Evolutionary conservation across 2,113 vertebrate species (phyloP).

Genomic region (Entomyzon cyanotis): DNA sequence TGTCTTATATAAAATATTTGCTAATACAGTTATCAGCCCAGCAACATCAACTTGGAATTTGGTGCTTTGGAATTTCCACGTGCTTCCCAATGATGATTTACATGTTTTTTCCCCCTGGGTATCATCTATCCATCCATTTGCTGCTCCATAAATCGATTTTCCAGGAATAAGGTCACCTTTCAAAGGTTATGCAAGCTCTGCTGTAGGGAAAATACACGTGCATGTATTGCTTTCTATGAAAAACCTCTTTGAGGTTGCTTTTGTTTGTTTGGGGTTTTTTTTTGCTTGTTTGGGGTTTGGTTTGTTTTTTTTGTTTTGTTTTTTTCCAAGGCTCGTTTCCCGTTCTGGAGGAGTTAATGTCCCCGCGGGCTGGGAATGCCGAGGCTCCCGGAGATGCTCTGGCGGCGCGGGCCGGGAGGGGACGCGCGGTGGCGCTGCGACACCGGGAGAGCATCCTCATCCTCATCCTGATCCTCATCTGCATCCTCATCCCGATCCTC

Average conservation of each 20-base stretch:
- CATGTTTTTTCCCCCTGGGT: neutral
- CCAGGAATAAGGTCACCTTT: neutral
- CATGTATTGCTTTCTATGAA: rapidly evolving
- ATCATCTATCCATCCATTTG: neutral
- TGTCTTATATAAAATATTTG: neutral
- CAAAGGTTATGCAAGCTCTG: neutral
- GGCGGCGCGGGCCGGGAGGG: neutral
- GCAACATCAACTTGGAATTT: neutral
- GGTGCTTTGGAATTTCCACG: neutral
- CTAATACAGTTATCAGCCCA: neutral
- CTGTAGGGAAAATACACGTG: rapidly evolving
- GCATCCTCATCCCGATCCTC: neutral
- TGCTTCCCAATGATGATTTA: neutral
- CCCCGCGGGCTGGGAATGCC: rapidly evolving
- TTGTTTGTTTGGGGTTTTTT: neutral
- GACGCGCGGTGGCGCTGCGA: conserved; percentile 64
- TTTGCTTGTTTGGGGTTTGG: too few species aligned
- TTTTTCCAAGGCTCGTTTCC: rapidly evolving
- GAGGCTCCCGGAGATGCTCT: rapidly evolving
- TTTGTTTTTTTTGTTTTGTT: neutral
- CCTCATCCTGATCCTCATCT: too few species aligned
- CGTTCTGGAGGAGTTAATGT: rapidly evolving
- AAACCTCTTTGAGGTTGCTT: neutral
- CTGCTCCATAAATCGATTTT: neutral
- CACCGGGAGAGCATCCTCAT: neutral